Base-by-base conservation (phyloP, 1,140 invertebrate species). In the Cydia splendana region DNA sequence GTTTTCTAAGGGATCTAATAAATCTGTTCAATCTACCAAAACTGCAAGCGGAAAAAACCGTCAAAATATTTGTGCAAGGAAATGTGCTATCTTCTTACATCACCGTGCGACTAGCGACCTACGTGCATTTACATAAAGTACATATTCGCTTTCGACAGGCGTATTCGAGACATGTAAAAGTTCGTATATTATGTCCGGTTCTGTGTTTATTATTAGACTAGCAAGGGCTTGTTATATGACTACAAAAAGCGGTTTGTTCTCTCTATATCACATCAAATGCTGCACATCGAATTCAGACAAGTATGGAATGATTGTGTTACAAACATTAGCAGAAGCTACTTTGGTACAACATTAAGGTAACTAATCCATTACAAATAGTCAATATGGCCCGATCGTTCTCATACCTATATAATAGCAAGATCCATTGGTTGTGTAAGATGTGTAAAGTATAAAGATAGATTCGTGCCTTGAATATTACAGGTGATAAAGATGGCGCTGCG, bases 251-350 rank as follows among this genome's bases (percentile, higher is more conserved):
- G 9, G 88, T 89, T 93, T 93, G 91, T 93, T 93, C 86, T 85
- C 79, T 82, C 28, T 88, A 90, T 91, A 93, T 93, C 91, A 93
- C 91, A 90, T 87, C 85, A 82, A 42, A 91, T 84, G 90, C 85
- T 83, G 83, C 87, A 86, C 84, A 85, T 88, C 84, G 80, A 81
- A 87, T 87, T 83, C 84, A 88, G 85, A 87, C 82, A 81, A 80
- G 69, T 80, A 77, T 92, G 91, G 91, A 92, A 92, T 92, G 89
- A 84, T 82, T 84, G 75, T 76, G 79, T 82, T 38, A 74, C 24
- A 71, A 65, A 71, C 15, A 53, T 65, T 65, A 75, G 57, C 73
- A 78, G 45, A 18, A 57, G 78, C 67, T 77, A 79, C 80, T 81
- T 81, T 81, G 80, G 80, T 81, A 78, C 65, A 79, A 74, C 65